These are phyloP conservation scores for Falcaria lacertinaria DNA, from an alignment of 2,888 invertebrate genomes.

Conservation along the genomic window DNA sequence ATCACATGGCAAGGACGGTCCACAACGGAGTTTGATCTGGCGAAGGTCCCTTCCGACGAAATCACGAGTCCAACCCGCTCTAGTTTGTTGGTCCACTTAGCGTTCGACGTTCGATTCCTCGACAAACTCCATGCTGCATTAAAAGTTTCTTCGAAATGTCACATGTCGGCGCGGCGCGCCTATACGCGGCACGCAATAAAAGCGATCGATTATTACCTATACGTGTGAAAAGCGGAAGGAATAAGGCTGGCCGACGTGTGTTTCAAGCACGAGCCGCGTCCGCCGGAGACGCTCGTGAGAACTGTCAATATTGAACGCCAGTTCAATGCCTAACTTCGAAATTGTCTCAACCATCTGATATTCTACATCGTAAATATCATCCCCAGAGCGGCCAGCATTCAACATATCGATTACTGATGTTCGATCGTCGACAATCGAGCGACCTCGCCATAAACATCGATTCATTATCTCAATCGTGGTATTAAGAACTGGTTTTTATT, in stretches of 20 bases:
- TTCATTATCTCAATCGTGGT: conserved; percentile 66
- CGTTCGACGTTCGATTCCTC: conserved; percentile 46
- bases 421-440: conserved; percentile 39
- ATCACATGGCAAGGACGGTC: conserved; percentile 22
- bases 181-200: conserved; percentile 69
- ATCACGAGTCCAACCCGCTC: conserved; percentile 33
- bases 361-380: conserved; percentile 69
- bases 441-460: conserved; percentile 49
- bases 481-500: conserved; percentile 71
- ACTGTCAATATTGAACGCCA: conserved; percentile 73
- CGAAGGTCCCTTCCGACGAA: conserved; percentile 34
- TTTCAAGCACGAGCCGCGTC: conserved; percentile 58
- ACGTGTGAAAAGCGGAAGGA: conserved; percentile 78
- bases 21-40: conserved; percentile 10
- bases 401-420: conserved; percentile 22
- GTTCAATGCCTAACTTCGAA: conserved; percentile 63
- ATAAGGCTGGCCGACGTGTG: conserved; percentile 48
- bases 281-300: conserved; percentile 69
- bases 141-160: conserved; percentile 70
- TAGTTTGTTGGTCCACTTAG: conserved; percentile 64
- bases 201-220: conserved; percentile 78
- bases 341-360: conserved; percentile 76
- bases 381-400: conserved; percentile 21
- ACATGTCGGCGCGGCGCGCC: conserved; percentile 53
- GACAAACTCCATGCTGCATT: conserved; percentile 53